Base-by-base conservation (phyloP, 2,113 vertebrate genomes). In the Prochilodus magdalenae region DNA sequence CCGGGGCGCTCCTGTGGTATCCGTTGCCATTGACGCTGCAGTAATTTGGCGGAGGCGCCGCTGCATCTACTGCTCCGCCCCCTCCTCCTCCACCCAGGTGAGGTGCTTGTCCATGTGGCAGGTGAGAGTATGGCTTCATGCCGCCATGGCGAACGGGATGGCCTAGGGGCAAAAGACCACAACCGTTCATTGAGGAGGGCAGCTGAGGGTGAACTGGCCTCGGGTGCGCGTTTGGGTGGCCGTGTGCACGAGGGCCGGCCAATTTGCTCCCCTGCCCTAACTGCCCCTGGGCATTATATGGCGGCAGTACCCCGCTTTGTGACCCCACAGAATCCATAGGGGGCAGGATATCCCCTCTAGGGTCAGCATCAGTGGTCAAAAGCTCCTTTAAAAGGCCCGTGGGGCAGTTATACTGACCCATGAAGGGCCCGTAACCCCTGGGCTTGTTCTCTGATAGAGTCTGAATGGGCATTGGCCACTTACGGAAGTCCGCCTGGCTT, bases 331-430 rank as follows among this genome's bases (percentile, higher is more conserved):
- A 5, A 1, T 97, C 96, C 72, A 95, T 93, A 0, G 94, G 90
- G 14, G 95, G 89, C 90, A 96, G 87, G 70, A 96, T 91, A 36
- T 96, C 95, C 1, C 91, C 93, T 67, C 94, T 94, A 0, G 94
- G 92, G 0, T 95, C 96, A 29, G 95, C 94, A 51, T 99, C 96
- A 0, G 94, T 93, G 29, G 96, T 96, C 70, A 99, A 94, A 59
- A 99, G 90, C 88, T 98, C 97, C 90, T 99, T 98, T 77, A 98
- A 90, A 81, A 98, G 96, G 49, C 96, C 97, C 0, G 95, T 92
- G 0, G 95, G 91, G 81, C 94, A 96, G 89, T 89, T 95, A 72
- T 95, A 99, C 80, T 95, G 96, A 87, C 86, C 94, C 81, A 97
- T 88, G 4, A 95, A 94, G 40, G 82, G 75, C 82, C 93, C 93